Conservation (phyloP, 2,797 vertebrate genomes). For the Chrysocyon brachyurus region DNA sequence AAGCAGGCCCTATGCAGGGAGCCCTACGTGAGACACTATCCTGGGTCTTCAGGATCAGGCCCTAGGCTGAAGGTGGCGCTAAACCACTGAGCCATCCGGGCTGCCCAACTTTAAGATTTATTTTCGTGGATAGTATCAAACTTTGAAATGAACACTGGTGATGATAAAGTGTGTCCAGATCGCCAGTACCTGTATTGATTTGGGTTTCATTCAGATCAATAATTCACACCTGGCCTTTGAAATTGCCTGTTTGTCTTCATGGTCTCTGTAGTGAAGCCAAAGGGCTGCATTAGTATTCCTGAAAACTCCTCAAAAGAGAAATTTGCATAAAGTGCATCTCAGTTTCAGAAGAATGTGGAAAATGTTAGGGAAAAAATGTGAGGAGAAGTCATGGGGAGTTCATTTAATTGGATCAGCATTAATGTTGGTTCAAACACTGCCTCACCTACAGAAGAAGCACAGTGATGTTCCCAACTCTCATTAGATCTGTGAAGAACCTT, state of each 20-base stretch:
- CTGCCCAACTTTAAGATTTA: no score
- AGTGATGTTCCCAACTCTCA: neutral
- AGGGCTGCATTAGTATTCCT: neutral
- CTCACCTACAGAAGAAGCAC: rapidly evolving
- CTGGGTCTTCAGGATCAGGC: no score
- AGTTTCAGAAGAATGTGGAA: neutral
- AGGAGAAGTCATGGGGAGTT: neutral
- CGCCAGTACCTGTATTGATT: no score
- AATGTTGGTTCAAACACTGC: neutral
- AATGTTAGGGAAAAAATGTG: neutral
- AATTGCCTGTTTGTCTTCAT: neutral
- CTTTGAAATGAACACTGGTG: neutral
- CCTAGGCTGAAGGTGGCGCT: no score
- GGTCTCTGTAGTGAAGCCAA: neutral
- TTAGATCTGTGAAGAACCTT: neutral
- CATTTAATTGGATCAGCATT: neutral
- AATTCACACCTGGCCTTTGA: neutral
- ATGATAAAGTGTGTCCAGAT: neutral
- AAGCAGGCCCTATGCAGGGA: no score
- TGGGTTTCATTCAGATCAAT: neutral
- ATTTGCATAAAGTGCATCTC: neutral
- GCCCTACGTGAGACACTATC: no score
- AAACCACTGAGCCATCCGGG: no score
- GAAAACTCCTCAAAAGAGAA: neutral
- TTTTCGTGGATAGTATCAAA: neutral